Evolutionary conservation across 1,140 invertebrate species (phyloP).

Genomic region (Drosophila biarmipes): DNA sequence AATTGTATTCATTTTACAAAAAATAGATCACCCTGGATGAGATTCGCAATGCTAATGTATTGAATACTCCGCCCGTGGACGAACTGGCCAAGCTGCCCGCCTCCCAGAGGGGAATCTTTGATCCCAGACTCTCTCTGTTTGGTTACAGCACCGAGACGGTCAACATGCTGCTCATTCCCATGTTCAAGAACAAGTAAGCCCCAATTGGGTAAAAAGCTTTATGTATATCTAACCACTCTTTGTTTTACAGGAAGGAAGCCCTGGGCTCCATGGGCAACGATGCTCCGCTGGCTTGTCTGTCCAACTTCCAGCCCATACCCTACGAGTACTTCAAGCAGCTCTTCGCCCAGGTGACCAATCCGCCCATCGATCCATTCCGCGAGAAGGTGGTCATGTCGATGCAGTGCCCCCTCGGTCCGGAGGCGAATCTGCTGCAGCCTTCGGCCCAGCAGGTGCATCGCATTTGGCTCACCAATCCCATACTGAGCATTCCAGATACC

Average conservation of each 20-base stretch:
- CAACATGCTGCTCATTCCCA: slow-evolving; percentile 96
- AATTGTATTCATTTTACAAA: neutral
- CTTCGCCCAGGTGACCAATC: slow-evolving; percentile 99
- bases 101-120: slow-evolving; percentile 87
- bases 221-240: neutral
- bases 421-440: slow-evolving; percentile 97
- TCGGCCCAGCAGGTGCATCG: slow-evolving; percentile 95
- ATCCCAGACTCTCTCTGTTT: slow-evolving; percentile 95
- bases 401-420: slow-evolving; percentile 95
- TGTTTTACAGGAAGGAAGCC: slow-evolving; percentile 95
- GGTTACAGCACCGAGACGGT: slow-evolving; percentile 98
- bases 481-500: slow-evolving; percentile 95
- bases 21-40: slow-evolving; percentile 86
- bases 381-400: slow-evolving; percentile 99
- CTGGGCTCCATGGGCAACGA: slow-evolving; percentile 99
- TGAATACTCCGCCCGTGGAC: slow-evolving; percentile 83
- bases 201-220: too few relatives aligned
- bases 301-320: slow-evolving; percentile 95
- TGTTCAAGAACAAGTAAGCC: slow-evolving; percentile 95
- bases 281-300: slow-evolving; percentile 97
- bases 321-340: slow-evolving; percentile 99
- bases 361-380: slow-evolving; percentile 99
- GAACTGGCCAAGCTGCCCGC: slow-evolving; percentile 73
- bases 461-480: slow-evolving; percentile 96
- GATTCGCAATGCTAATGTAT: slow-evolving; percentile 84